Evolutionary conservation across 2,888 invertebrate species (phyloP).

Genomic region (Polymixis flavicincta): DNA sequence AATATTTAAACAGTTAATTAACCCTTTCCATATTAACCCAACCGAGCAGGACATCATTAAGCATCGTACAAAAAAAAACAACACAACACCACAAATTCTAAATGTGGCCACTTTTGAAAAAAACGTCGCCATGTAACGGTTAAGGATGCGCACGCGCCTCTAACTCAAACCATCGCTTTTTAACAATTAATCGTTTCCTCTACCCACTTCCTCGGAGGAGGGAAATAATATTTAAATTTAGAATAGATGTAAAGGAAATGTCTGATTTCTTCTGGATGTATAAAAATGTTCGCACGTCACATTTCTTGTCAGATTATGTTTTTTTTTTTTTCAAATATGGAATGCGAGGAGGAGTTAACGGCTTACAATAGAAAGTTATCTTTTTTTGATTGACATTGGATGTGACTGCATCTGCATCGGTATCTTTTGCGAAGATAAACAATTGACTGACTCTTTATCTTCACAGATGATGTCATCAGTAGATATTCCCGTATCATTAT

Average conservation of each 20-base stretch:
- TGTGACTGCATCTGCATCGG: not conserved
- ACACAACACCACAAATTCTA: constrained; percentile 68
- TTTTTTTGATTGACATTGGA: constrained; percentile 2
- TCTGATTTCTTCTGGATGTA: constrained; percentile 67
- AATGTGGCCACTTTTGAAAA: constrained; percentile 73
- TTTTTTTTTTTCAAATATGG: not conserved
- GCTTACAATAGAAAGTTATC: not conserved
- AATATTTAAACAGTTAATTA: no score
- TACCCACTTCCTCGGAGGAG: constrained; percentile 67
- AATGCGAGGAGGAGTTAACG: not conserved
- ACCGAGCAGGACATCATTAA: constrained; percentile 82
- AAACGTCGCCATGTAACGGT: constrained; percentile 69
- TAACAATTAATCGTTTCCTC: constrained; percentile 85
- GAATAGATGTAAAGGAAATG: constrained; percentile 72
- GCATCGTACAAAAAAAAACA: constrained; percentile 71
- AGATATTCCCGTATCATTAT: not conserved
- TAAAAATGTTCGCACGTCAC: constrained; percentile 66
- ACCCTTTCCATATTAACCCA: constrained; percentile 67
- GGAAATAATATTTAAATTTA: constrained; percentile 68
- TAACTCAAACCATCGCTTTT: constrained; percentile 77
- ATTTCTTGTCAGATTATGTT: constrained; percentile 2
- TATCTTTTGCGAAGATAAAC: not conserved
- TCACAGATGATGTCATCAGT: not conserved
- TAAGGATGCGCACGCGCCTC: constrained; percentile 78
- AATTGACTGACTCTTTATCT: not conserved